These are phyloP conservation scores for Engraulis encrasicolus DNA, from an alignment of 2,113 vertebrate genomes.

Conservation along the genomic window DNA sequence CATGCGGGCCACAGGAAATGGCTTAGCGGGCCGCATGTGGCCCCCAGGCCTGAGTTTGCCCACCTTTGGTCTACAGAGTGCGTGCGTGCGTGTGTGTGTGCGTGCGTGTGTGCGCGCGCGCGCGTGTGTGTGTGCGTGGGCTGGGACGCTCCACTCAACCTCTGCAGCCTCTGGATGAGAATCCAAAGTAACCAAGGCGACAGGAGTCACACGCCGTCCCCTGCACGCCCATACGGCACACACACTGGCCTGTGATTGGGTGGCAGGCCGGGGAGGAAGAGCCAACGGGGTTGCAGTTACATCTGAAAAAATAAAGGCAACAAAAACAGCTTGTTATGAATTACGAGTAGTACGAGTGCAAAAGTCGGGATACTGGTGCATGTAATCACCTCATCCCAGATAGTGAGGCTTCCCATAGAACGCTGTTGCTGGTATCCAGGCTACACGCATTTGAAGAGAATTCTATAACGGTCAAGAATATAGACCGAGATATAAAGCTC, in stretches of 20 bases:
- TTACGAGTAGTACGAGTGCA: too few species aligned
- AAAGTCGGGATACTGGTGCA: too few species aligned
- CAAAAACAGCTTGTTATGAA: too few species aligned
- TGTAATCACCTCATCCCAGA: too few species aligned
- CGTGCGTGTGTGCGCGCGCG: constrained; percentile 12
- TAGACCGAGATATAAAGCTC: too few species aligned
- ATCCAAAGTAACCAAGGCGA: constrained; percentile 84
- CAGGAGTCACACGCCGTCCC: constrained; percentile 82
- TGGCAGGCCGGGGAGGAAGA: constrained; percentile 78
- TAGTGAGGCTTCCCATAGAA: too few species aligned
- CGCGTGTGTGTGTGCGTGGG: neutral
- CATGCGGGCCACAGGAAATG: too few species aligned
- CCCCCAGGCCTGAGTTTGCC: too few species aligned
- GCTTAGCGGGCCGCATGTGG: too few species aligned
- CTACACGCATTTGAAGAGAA: too few species aligned
- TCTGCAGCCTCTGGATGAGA: constrained; percentile 87
- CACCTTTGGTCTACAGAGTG: neutral
- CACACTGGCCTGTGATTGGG: constrained; percentile 81
- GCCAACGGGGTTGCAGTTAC: constrained; percentile 82
- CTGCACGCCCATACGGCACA: constrained; percentile 80
- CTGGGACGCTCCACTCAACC: constrained; percentile 67
- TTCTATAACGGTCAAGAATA: too few species aligned
- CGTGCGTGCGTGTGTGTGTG: constrained; percentile 27
- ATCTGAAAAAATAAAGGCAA: constrained; percentile 78
- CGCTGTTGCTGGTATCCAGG: too few species aligned